Evolutionary conservation across 1,140 invertebrate species (phyloP).

Genomic region (Lucilia cuprina): DNA sequence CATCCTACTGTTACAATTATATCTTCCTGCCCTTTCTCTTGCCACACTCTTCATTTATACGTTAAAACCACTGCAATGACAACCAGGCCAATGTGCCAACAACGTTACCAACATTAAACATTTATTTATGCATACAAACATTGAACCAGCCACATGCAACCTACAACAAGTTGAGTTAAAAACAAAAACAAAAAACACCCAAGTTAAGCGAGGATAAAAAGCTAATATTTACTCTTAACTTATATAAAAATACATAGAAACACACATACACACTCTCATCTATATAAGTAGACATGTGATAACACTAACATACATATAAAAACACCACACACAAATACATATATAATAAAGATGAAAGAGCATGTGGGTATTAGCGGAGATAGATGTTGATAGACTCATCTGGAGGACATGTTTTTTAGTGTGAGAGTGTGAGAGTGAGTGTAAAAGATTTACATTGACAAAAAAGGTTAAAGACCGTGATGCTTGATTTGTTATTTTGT

Average conservation of each 20-base stretch:
- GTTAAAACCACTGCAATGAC: conserved; percentile 8
- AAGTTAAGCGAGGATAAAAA: conserved; percentile 15
- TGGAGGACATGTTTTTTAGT: neutral
- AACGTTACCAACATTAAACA: conserved; percentile 14
- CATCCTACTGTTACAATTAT: too few species aligned
- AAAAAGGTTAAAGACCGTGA: conserved; percentile 30
- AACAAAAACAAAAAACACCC: neutral
- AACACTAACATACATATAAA: neutral
- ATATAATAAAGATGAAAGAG: neutral
- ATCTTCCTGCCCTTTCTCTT: too few species aligned
- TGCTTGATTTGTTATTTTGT: neutral
- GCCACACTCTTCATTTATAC: neutral
- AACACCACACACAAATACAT: neutral
- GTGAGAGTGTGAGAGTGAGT: neutral
- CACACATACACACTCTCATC: too few species aligned
- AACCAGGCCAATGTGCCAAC: conserved; percentile 32
- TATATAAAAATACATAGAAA: neutral
- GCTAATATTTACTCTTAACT: conserved; percentile 29
- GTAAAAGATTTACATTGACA: neutral
- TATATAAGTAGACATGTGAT: too few species aligned
- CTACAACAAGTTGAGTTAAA: neutral
- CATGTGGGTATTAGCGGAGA: too few species aligned
- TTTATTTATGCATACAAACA: conserved; percentile 19
- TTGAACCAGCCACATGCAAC: neutral
- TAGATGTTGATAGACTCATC: too few species aligned